Percentiles rank a stretch among this genome's conserved stretches.
phyloP scores from a whole-genome alignment of 2,797 vertebrate species.

The Gymnocypris eckloni region DNA sequence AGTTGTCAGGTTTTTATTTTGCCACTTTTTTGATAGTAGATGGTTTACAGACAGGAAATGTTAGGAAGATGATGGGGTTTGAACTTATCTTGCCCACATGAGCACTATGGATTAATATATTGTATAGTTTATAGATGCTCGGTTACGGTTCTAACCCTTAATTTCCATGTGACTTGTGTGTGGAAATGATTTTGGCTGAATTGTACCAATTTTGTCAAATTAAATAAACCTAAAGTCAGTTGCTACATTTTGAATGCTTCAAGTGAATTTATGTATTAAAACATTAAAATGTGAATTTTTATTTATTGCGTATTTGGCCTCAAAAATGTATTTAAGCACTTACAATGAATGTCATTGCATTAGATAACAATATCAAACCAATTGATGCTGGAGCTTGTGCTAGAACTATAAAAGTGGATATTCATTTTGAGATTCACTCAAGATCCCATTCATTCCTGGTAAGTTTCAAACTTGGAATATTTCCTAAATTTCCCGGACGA shows the following conservation, averaged over 20 bases:
- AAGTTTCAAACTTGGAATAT: too few relatives aligned
- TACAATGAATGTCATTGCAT: not conserved
- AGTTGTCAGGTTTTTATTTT: not conserved
- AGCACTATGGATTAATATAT: not conserved
- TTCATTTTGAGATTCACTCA: not conserved
- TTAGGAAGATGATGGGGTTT: not conserved
- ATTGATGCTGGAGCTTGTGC: not conserved
- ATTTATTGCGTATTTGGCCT: not conserved
- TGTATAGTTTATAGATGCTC: too few relatives aligned
- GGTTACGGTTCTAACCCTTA: not conserved
- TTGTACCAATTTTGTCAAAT: not conserved
- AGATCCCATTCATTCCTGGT: too few relatives aligned
- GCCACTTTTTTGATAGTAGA: constrained; percentile 1
- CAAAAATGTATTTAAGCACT: not conserved
- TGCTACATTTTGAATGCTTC: not conserved
- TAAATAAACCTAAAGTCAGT: not conserved
- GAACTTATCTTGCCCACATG: not conserved
- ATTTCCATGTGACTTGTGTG: not conserved
- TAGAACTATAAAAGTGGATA: not conserved
- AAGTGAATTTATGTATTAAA: not conserved
- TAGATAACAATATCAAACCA: not conserved
- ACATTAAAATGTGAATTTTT: not conserved
- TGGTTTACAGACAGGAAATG: not conserved
- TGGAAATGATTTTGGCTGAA: not conserved
- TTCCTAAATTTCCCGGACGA: too few relatives aligned